Evolutionary conservation across 2,113 vertebrate species (phyloP).

Genomic region (Pseudolaguvia tuberculata): DNA sequence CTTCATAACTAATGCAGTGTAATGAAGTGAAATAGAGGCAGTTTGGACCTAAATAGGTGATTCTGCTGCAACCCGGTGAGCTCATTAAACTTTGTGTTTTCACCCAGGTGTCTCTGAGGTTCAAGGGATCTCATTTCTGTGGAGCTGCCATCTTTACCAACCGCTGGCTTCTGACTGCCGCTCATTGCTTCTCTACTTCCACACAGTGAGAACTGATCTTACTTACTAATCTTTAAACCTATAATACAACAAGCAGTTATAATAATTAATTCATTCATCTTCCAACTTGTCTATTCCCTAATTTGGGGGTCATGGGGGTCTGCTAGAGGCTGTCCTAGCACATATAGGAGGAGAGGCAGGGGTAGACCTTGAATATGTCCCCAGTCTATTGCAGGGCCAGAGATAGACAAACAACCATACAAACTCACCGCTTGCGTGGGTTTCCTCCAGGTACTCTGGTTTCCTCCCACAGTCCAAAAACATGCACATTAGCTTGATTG

Average conservation of each 20-base stretch:
- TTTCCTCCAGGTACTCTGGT: too few species aligned
- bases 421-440: too few species aligned
- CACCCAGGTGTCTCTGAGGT: constrained; percentile 77
- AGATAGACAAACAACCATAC: too few species aligned
- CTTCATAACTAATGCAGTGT: background rate
- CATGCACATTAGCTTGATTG: too few species aligned
- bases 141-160: constrained; percentile 77
- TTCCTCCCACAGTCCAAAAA: too few species aligned
- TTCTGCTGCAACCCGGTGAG: background rate
- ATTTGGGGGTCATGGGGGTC: too few species aligned
- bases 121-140: constrained; percentile 75
- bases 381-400: too few species aligned
- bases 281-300: too few species aligned
- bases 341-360: too few species aligned
- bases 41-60: background rate
- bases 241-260: background rate
- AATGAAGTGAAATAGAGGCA: background rate
- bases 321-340: too few species aligned
- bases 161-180: constrained; percentile 78
- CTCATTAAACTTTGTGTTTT: background rate
- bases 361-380: too few species aligned
- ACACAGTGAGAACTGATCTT: constrained; percentile 53
- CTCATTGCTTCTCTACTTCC: constrained; percentile 72
- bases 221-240: background rate
- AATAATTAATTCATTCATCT: too few species aligned